Evolutionary conservation across 2,113 vertebrate species (phyloP).

Genomic region (Phainopepla nitens): DNA sequence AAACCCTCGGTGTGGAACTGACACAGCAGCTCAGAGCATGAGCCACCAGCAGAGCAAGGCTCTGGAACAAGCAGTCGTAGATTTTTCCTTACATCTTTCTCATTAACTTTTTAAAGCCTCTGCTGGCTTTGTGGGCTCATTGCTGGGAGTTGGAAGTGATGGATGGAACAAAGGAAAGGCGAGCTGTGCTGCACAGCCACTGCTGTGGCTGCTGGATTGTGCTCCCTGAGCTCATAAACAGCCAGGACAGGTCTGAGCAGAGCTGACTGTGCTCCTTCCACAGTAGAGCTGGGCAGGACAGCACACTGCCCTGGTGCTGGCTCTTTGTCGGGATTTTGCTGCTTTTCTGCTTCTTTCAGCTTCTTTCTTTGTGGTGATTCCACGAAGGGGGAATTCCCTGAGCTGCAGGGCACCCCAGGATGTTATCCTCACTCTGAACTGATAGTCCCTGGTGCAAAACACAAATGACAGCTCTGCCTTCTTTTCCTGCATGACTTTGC

Average conservation of each 20-base stretch:
- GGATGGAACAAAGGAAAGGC: slow-evolving; percentile 42
- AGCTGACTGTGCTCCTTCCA: background rate
- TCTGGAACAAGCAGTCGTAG: background rate
- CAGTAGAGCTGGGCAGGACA: background rate
- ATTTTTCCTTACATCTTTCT: slow-evolving; percentile 54
- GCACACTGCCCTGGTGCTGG: background rate
- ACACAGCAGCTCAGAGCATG: background rate
- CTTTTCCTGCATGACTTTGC: background rate
- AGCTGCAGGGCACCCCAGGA: background rate
- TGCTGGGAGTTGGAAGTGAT: slow-evolving; percentile 35
- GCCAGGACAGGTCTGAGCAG: background rate
- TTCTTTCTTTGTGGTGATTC: no score
- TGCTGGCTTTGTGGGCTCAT: slow-evolving; percentile 47
- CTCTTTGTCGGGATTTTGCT: background rate
- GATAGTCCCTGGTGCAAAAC: background rate
- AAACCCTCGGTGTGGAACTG: slow-evolving; percentile 29
- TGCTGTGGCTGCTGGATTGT: background rate
- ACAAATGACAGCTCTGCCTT: background rate
- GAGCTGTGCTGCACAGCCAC: background rate
- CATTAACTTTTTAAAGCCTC: slow-evolving; percentile 70
- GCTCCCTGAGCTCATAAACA: background rate
- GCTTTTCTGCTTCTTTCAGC: background rate
- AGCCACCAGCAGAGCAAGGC: background rate
- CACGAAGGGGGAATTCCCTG: background rate
- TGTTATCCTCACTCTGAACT: background rate